Conservation (phyloP, 1,140 invertebrate genomes). For the Orius laevigatus region DNA sequence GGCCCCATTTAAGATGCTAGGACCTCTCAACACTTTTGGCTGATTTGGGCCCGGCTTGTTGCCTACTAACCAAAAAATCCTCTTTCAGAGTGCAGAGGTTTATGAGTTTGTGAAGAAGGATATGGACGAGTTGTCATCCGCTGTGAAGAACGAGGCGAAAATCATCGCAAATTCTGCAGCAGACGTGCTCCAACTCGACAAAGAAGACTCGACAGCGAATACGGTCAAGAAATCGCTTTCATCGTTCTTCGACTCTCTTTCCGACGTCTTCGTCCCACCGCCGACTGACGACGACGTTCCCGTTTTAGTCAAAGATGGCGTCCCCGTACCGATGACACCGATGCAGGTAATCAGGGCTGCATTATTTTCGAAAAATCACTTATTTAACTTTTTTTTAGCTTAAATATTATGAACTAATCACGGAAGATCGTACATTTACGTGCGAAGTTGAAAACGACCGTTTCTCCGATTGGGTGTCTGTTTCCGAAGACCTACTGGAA, state of each 20-base stretch:
- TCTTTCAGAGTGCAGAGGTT: slow-evolving; percentile 32
- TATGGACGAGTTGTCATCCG: slow-evolving; percentile 50
- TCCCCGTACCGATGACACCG: slow-evolving; percentile 38
- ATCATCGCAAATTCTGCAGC: slow-evolving; percentile 42
- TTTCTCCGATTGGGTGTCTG: slow-evolving; percentile 16
- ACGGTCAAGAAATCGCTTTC: slow-evolving; percentile 51
- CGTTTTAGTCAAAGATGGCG: slow-evolving; percentile 40
- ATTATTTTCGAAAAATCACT: slow-evolving; percentile 61
- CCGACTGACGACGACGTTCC: slow-evolving; percentile 51
- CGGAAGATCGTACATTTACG: neutral
- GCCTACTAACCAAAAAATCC: too few species aligned
- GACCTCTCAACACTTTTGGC: too few species aligned
- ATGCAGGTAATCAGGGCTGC: slow-evolving; percentile 33
- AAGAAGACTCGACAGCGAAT: slow-evolving; percentile 45
- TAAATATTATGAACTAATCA: neutral
- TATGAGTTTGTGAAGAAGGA: slow-evolving; percentile 60
- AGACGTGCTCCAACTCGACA: slow-evolving; percentile 45
- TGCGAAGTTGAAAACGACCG: neutral
- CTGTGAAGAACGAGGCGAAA: slow-evolving; percentile 48
- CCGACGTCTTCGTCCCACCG: slow-evolving; percentile 45
- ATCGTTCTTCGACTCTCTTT: slow-evolving; percentile 40
- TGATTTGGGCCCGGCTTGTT: too few species aligned
- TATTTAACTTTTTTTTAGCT: slow-evolving; percentile 1
- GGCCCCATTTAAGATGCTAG: too few species aligned
- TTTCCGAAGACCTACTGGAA: slow-evolving; percentile 30